Conservation (phyloP, 2,888 invertebrate genomes). For the Nycteola revayana region DNA sequence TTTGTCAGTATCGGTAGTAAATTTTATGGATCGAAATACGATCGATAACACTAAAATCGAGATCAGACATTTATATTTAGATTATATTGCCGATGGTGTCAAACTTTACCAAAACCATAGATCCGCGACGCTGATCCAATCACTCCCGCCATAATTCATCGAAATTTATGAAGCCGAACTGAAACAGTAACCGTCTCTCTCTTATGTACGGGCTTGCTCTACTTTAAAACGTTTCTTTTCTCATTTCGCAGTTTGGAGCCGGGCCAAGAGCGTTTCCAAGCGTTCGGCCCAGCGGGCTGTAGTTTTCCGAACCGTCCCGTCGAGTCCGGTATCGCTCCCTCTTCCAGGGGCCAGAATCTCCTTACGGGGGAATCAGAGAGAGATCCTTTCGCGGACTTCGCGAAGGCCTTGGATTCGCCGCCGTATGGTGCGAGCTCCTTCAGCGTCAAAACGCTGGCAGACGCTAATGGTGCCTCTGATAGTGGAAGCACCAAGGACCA, state of each 20-base stretch:
- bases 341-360: conserved; percentile 47
- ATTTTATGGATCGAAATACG: conserved; percentile 35
- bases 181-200: conserved; percentile 70
- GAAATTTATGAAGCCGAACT: conserved; percentile 67
- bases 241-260: conserved; percentile 82
- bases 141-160: conserved; percentile 76
- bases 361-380: conserved; percentile 57
- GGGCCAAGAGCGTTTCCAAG: conserved; percentile 81
- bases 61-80: conserved; percentile 61
- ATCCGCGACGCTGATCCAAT: conserved; percentile 70
- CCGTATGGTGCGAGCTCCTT: conserved; percentile 53
- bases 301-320: conserved; percentile 77
- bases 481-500: conserved; percentile 59
- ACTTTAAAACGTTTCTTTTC: conserved; percentile 78
- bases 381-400: conserved; percentile 59
- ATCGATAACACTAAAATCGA: conserved; percentile 41
- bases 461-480: conserved; percentile 48
- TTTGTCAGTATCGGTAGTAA: conserved; percentile 18
- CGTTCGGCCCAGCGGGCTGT: conserved; percentile 75
- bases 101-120: conserved; percentile 70
- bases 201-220: conserved; percentile 65
- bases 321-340: conserved; percentile 72
- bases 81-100: conserved; percentile 64
- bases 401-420: conserved; percentile 54
- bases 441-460: conserved; percentile 46